phyloP scores from a whole-genome alignment of 2,113 vertebrate species.

The Trachemys scripta region DNA sequence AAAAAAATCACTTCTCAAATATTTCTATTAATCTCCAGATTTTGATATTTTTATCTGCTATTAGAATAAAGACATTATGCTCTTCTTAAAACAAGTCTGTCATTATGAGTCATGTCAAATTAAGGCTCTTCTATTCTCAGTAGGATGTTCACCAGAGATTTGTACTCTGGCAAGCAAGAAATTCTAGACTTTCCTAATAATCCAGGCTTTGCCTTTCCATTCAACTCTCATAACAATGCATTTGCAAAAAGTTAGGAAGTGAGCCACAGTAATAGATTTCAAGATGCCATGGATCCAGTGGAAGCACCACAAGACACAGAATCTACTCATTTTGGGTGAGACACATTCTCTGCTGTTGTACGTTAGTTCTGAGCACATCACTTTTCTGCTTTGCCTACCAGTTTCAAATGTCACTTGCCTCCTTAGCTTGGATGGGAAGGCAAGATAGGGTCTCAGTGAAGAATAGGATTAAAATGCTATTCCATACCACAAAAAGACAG shows the following conservation, averaged over 20 bases:
- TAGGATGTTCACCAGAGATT: neutral
- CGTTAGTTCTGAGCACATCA: neutral
- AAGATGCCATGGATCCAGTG: neutral
- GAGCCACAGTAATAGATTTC: neutral
- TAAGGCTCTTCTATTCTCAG: conserved; percentile 17
- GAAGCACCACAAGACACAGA: neutral
- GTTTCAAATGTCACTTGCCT: neutral
- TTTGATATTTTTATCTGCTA: neutral
- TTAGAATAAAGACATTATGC: neutral
- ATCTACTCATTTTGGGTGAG: neutral
- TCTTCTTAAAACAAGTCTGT: conserved; percentile 33
- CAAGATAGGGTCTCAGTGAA: neutral
- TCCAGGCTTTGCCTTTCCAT: conserved; percentile 13
- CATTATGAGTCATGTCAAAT: conserved; percentile 37
- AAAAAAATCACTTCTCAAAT: neutral
- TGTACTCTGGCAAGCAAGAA: neutral
- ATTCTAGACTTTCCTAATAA: neutral
- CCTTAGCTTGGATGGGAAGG: neutral
- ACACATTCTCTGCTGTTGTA: neutral
- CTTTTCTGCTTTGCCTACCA: neutral
- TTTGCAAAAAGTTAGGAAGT: conserved; percentile 1
- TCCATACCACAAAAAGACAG: neutral
- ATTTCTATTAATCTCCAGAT: neutral
- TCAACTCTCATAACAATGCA: neutral
- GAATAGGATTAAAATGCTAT: neutral